Percentiles rank a stretch among this genome's conserved stretches.
Evolutionary conservation across 2,797 vertebrate genomes (phyloP).

Genomic region (Rhinichthys osculus): DNA sequence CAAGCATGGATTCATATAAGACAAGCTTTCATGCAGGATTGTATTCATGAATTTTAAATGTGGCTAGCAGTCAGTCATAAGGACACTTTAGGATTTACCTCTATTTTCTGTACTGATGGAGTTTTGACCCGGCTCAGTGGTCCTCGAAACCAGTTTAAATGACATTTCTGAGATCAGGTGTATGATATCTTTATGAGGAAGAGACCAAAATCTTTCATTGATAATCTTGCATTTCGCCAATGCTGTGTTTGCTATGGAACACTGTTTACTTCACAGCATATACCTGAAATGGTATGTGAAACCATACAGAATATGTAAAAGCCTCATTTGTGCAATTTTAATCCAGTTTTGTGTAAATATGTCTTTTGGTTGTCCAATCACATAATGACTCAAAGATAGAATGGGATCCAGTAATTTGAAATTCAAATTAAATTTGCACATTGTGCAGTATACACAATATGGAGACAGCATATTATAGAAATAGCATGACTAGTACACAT

Average conservation of each 20-base stretch:
- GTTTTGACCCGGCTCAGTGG: background rate
- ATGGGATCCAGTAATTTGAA: background rate
- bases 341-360: background rate
- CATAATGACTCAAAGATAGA: background rate
- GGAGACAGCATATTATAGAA: background rate
- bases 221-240: background rate
- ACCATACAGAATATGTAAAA: background rate
- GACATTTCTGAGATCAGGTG: constrained; percentile 30
- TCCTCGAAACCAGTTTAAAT: background rate
- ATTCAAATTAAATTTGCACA: background rate
- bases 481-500: background rate
- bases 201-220: background rate
- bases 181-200: background rate
- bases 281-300: background rate
- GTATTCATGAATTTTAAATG: constrained; percentile 42
- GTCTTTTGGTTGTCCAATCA: background rate
- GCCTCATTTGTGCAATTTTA: background rate
- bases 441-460: background rate
- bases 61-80: background rate
- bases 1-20: background rate
- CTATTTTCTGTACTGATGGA: background rate
- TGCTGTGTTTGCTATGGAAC: background rate
- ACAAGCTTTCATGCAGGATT: constrained; percentile 1
- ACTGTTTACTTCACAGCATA: background rate
- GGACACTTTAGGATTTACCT: background rate